These are phyloP conservation scores for Ardeotis arabs DNA, from an alignment of 2,113 vertebrate genomes.

Conservation along the genomic window DNA sequence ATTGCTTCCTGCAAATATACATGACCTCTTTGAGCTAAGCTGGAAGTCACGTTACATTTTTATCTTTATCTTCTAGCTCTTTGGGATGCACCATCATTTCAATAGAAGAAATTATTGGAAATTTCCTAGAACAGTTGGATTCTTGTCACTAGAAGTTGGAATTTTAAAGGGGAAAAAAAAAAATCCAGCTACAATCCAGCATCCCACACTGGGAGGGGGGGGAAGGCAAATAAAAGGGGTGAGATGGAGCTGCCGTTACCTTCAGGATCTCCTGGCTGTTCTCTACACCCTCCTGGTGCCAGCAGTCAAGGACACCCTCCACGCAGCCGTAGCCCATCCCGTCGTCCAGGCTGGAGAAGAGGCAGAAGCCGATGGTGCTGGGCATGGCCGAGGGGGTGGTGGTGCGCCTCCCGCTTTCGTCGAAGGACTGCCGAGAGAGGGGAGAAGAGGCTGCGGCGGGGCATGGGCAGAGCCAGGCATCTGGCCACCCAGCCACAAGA, in stretches of 20 bases:
- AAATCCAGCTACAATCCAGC: background rate
- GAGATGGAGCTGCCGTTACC: conserved; percentile 65
- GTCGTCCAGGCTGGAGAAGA: conserved; percentile 92
- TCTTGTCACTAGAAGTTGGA: background rate
- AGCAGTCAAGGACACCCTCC: conserved; percentile 86
- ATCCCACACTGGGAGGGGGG: accelerated
- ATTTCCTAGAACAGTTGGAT: background rate
- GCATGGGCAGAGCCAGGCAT: background rate
- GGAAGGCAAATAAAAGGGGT: accelerated
- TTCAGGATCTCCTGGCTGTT: conserved; percentile 91
- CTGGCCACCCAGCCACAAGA: background rate
- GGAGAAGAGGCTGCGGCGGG: background rate
- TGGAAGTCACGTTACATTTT: background rate
- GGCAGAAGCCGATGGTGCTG: conserved; percentile 80
- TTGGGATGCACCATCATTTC: background rate
- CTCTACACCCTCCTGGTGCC: conserved; percentile 91
- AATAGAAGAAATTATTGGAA: background rate
- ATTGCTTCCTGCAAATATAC: background rate
- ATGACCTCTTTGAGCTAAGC: background rate
- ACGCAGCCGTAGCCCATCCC: conserved; percentile 86
- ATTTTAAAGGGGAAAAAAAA: background rate
- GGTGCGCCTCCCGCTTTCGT: conserved; percentile 88
- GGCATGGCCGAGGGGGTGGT: conserved; percentile 78
- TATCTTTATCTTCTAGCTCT: background rate
- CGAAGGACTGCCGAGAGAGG: conserved; percentile 82